phyloP scores from a whole-genome alignment of 2,113 vertebrate genomes.

The Deroptyus accipitrinus region DNA sequence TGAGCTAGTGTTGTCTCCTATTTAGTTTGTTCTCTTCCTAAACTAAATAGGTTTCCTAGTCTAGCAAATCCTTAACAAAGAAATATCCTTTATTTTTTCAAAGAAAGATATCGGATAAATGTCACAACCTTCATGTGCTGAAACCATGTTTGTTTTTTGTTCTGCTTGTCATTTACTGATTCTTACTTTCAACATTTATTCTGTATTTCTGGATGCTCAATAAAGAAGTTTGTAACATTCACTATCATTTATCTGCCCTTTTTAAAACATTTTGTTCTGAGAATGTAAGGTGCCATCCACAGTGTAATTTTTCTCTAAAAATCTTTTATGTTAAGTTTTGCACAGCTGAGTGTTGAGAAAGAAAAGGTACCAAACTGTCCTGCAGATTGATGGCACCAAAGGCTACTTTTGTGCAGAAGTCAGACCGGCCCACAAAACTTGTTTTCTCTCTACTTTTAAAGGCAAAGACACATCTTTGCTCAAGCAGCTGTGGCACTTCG shows the following conservation, averaged over 20 bases:
- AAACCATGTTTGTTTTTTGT: conserved; percentile 38
- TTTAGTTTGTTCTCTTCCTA: background rate
- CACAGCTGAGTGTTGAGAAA: background rate
- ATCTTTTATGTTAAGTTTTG: accelerated
- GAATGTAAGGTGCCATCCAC: background rate
- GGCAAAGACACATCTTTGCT: background rate
- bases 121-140: conserved; percentile 16
- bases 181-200: conserved; percentile 49
- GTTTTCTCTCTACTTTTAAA: background rate
- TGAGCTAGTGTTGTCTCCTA: background rate
- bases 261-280: background rate
- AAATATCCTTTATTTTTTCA: background rate
- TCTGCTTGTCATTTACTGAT: conserved; percentile 30
- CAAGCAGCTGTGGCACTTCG: background rate
- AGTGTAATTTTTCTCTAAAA: background rate
- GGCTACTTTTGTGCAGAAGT: background rate
- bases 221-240: background rate
- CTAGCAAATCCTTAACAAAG: conserved; percentile 14
- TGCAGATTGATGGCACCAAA: background rate
- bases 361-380: background rate
- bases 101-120: conserved; percentile 39
- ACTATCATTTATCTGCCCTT: conserved; percentile 1
- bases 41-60: conserved; percentile 2
- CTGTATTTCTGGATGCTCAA: background rate
- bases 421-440: background rate